Evolutionary conservation across 2,113 vertebrate genomes (phyloP), one percentile per base, ranked within the genome.

Genomic region (Lophura nycthemera): DNA sequence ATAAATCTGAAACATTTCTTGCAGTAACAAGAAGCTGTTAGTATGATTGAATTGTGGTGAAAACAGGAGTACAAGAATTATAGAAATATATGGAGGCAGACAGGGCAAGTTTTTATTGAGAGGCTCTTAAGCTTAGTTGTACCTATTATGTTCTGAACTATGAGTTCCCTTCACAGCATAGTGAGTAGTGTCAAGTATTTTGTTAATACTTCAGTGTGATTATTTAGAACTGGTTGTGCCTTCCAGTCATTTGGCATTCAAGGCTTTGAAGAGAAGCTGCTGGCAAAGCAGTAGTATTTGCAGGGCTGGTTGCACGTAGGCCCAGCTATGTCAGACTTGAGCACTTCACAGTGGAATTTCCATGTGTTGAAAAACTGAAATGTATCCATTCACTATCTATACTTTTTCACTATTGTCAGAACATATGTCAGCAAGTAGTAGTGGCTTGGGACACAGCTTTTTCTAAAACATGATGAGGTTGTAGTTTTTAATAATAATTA

Each of bases 121-220:
- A 80, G 7, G 5, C 27, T 52, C 86, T 95, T 88, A 63, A 90
- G 83, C 25, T 64, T 36, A 66, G 2, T 83, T 88, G 83, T 76
- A 88, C 0, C 1, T 72, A 47, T 20, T 85, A 66, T 13, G 6
- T 78, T 88, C 67, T 88, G 73, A 81, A 93, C 75, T 86, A 86
- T 2, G 47, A 93, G 32, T 32, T 86, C 61, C 91, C 57, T 95
- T 96, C 92, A 94, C 73, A 95, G 88, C 76, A 69, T 79, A 47
- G 72, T 43, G 12, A 73, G 12, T 42, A 83, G 36, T 80, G 72
- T 70, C 29, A 76, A 73, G 11, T 80, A 66, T 57, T 95, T 85
- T 45, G 32, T 70, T 75, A 76, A 30, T 71, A 48, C 8, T 77
- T 94, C 16, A 27, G 67, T 50, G 47, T 40, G 21, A 18, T 71